Evolutionary conservation across 2,797 vertebrate genomes (phyloP).

Genomic region (Salarias fasciatus): DNA sequence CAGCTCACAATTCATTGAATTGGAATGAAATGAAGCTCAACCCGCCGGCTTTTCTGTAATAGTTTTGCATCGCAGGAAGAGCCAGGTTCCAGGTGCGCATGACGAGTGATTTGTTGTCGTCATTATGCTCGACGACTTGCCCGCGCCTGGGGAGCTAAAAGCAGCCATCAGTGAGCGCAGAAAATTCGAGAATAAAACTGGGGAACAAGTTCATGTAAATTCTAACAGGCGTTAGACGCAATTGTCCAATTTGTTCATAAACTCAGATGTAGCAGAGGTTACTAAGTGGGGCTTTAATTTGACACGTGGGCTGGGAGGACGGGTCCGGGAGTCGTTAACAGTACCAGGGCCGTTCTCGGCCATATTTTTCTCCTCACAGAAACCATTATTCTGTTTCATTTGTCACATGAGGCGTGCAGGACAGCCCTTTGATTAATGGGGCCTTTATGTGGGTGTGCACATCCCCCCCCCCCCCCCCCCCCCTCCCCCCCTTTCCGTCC

Average conservation of each 20-base stretch:
- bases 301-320: conserved; percentile 22
- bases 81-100: conserved; percentile 44
- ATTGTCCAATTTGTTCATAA: conserved; percentile 48
- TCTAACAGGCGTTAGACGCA: conserved; percentile 28
- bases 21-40: conserved; percentile 34
- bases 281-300: conserved; percentile 52
- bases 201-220: conserved; percentile 32
- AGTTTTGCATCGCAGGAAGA: conserved; percentile 9
- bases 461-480: conserved; percentile 48
- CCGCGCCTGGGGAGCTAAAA: conserved; percentile 25
- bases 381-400: conserved; percentile 81
- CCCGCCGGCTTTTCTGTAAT: conserved; percentile 26
- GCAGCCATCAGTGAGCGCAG: conserved; percentile 22
- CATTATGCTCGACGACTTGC: conserved; percentile 44
- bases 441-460: conserved; percentile 64
- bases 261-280: conserved; percentile 36
- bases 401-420: conserved; percentile 70
- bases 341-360: conserved; percentile 35
- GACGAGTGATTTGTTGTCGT: conserved; percentile 43
- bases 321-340: conserved; percentile 26
- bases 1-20: conserved; percentile 27
- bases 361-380: conserved; percentile 65
- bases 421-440: conserved; percentile 76
- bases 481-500: conserved; percentile 27
- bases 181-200: conserved; percentile 23